Base-by-base conservation (phyloP, 2,888 invertebrate species). In the Brenthis hecate region DNA sequence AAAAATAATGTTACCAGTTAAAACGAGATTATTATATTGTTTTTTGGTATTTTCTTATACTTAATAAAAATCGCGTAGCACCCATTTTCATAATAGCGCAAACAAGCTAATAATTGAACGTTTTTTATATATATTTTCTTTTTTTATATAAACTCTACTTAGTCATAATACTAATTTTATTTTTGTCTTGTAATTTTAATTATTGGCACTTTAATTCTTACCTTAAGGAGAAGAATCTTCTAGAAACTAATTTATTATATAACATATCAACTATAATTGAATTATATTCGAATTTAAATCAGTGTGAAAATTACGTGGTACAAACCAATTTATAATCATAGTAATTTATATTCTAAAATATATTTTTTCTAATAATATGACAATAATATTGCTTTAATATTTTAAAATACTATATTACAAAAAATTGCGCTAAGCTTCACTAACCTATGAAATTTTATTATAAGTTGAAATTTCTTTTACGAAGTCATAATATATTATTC, bases 41-140 rank as follows among this genome's bases (percentile, higher is more conserved):
- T 83, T 83, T 86, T 86, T 85, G 83, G 81, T 84, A 79, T 77
- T 56, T 63, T 16, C n/a, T 62, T 73, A 67, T 69, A 69, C 60
- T 69, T 71, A 68, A 74, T 68, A 73, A 36, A 77, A 61, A 81
- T 74, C 73, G 79, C 81, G 70, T 83, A 84, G 85, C 83, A 78
- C 83, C 81, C 74, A 48, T 16, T 62, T 19, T 71, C 13, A 43
- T 54, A 72, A 72, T 75, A 79, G 75, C 74, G 70, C 72, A 62
- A 54, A 68, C 63, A 70, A 69, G 54, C 67, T 69, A 64, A 28
- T 56, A 16, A 36, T 61, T 72, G 71, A 70, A 68, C 72, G 75
- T 71, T 76, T 77, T 76, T 63, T 77, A 62, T 75, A 75, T 73
- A 68, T 74, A 68, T 75, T 71, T 70, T 70, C 66, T 68, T 28